A percentile compares a stretch with the other conserved stretches of the same genome.
These are phyloP conservation scores for Chaitophorus viminalis DNA, from an alignment of 2,888 invertebrate genomes.

Conservation along the genomic window DNA sequence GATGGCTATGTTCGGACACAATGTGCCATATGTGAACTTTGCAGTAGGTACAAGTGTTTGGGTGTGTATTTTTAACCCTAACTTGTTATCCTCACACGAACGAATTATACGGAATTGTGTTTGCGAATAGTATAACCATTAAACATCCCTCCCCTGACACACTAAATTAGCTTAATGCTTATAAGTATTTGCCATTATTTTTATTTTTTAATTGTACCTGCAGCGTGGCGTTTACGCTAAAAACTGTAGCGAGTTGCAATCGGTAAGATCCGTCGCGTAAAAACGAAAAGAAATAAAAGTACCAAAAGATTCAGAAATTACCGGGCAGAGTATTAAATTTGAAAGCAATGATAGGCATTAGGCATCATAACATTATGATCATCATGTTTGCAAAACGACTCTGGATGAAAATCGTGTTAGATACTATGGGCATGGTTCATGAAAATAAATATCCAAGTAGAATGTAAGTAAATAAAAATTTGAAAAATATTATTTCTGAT, in stretches of 20 bases:
- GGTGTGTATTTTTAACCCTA: not conserved
- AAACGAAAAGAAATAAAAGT: too few relatives aligned
- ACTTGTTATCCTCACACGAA: not conserved
- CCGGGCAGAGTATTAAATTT: too few relatives aligned
- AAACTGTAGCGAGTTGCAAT: not conserved
- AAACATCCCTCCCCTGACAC: not conserved
- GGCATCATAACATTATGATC: too few relatives aligned
- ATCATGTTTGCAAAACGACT: too few relatives aligned
- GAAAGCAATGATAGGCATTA: too few relatives aligned
- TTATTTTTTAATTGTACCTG: not conserved
- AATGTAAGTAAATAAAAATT: too few relatives aligned
- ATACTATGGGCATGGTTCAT: too few relatives aligned
- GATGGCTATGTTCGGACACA: slow-evolving; percentile 5
- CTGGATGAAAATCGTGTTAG: too few relatives aligned
- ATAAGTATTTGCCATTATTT: not conserved
- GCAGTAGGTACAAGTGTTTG: too few relatives aligned
- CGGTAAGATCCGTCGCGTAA: not conserved
- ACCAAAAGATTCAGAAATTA: too few relatives aligned
- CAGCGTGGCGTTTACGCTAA: not conserved
- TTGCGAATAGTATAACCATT: slow-evolving; percentile 28
- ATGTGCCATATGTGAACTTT: slow-evolving; percentile 15
- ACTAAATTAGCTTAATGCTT: slow-evolving; percentile 2
- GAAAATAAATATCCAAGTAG: too few relatives aligned
- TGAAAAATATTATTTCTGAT: too few relatives aligned
- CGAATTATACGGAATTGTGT: not conserved